Conservation (phyloP, 2,888 invertebrate genomes). For the Diaphora mendica region DNA sequence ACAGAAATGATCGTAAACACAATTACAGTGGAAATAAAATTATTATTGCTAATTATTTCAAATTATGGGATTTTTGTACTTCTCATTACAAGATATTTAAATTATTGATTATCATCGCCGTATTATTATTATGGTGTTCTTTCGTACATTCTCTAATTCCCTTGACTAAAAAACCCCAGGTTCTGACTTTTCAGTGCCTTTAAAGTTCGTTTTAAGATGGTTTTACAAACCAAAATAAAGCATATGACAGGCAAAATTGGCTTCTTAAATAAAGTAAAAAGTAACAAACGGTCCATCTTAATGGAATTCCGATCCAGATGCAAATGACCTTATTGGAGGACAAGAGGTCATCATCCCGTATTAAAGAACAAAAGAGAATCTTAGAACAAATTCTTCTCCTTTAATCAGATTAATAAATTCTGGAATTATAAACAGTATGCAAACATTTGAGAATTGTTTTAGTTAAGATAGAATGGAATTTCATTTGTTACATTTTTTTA, state of each 20-base stretch:
- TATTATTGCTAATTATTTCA: too few relatives aligned
- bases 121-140: too few relatives aligned
- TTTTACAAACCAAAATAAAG: neutral
- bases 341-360: constrained; percentile 56
- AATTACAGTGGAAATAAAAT: too few relatives aligned
- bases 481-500: neutral
- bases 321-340: constrained; percentile 51
- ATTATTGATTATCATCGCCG: too few relatives aligned
- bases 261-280: constrained; percentile 3
- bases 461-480: neutral
- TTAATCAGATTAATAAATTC: neutral
- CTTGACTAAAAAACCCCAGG: too few relatives aligned
- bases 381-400: constrained; percentile 16
- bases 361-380: constrained; percentile 51
- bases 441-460: neutral
- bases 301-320: constrained; percentile 52
- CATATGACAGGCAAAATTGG: neutral
- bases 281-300: constrained; percentile 32
- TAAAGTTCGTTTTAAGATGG: too few relatives aligned
- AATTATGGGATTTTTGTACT: too few relatives aligned
- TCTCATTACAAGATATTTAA: too few relatives aligned
- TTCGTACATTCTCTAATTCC: neutral
- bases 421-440: neutral
- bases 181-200: too few relatives aligned
- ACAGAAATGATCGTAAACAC: too few relatives aligned